These are phyloP conservation scores for Mesembrinibis cayennensis DNA, from an alignment of 2,113 vertebrate species.

Conservation along the genomic window DNA sequence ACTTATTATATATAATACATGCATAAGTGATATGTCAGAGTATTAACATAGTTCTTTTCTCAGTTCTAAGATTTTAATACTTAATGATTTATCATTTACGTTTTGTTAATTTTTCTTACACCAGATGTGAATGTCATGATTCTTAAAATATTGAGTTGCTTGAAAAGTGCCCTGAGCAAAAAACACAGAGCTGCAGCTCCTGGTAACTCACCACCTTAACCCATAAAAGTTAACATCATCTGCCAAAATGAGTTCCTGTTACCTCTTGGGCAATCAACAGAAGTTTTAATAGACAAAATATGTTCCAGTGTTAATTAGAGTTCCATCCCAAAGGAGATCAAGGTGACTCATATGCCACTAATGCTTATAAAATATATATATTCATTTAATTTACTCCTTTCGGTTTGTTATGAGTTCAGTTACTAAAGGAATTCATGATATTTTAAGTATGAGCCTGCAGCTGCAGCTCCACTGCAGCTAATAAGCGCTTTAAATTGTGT, in stretches of 20 bases:
- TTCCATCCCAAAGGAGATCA: constrained; percentile 32
- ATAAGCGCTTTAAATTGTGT: constrained; percentile 13
- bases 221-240: constrained; percentile 9
- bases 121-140: neutral
- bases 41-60: neutral
- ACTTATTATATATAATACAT: neutral
- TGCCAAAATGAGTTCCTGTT: constrained; percentile 1
- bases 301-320: constrained; percentile 51
- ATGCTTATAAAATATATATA: neutral
- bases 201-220: neutral
- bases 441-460: constrained; percentile 22
- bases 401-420: neutral
- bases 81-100: neutral
- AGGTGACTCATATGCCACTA: constrained; percentile 39
- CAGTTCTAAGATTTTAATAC: neutral
- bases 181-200: neutral
- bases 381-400: neutral
- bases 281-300: constrained; percentile 39
- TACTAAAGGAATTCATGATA: constrained; percentile 54
- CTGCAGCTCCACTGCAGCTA: neutral
- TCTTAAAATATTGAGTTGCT: neutral
- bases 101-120: neutral
- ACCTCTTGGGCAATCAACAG: constrained; percentile 40
- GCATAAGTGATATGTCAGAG: neutral
- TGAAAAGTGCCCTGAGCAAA: neutral